Conservation (phyloP, 2,888 invertebrate genomes). For the Marasmarcha lunaedactyla region DNA sequence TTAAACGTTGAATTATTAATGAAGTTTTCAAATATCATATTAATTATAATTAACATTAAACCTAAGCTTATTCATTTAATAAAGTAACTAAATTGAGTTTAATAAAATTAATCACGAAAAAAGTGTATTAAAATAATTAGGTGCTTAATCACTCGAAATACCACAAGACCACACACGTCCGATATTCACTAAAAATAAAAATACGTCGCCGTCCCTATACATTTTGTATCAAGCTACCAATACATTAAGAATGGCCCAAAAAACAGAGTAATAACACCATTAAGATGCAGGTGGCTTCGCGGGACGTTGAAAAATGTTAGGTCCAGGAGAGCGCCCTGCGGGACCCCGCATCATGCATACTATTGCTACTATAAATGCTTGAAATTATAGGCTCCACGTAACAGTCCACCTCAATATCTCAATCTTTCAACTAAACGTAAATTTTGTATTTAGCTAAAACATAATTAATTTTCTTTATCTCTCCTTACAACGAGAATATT, state of each 20-base stretch:
- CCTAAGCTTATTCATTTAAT: no score
- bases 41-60: no score
- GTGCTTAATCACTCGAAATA: constrained; percentile 5
- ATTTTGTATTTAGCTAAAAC: no score
- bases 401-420: no score
- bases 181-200: constrained; percentile 4
- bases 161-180: constrained; percentile 27
- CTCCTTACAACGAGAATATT: no score
- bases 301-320: constrained; percentile 57
- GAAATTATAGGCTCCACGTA: no score
- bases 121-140: constrained; percentile 1
- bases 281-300: constrained; percentile 28
- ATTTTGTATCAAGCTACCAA: constrained; percentile 22
- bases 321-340: constrained; percentile 28
- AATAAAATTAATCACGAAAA: background rate
- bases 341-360: constrained; percentile 59
- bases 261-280: constrained; percentile 52
- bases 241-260: constrained; percentile 46
- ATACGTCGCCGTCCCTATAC: constrained; percentile 13
- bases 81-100: no score
- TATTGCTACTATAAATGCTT: constrained; percentile 39
- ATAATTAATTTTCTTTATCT: no score
- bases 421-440: no score
- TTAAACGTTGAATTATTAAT: no score
- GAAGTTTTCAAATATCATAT: no score